phyloP scores from a whole-genome alignment of 2,888 invertebrate species.

The Ophraella communa region DNA sequence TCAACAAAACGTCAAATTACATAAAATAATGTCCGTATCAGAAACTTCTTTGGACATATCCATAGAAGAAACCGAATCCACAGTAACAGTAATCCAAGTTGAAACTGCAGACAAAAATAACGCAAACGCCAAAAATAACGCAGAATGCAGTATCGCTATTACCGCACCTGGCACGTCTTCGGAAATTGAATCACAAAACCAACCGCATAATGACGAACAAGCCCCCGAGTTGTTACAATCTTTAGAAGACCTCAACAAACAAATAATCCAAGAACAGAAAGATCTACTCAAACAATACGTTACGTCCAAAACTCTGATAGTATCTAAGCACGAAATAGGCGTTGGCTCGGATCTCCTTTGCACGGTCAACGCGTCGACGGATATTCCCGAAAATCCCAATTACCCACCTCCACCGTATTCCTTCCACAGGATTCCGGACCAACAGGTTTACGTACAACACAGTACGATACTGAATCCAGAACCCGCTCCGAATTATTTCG shows the following conservation, averaged over 20 bases:
- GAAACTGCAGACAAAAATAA: not conserved
- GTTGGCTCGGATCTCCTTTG: not conserved
- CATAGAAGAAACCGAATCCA: not conserved
- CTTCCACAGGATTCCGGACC: not conserved
- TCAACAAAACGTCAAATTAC: not conserved
- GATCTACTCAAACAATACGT: not conserved
- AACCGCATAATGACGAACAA: not conserved
- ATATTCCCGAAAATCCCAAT: not conserved
- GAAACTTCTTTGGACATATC: not conserved
- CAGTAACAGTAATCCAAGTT: not conserved
- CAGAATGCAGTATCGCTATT: not conserved
- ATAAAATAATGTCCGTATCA: not conserved
- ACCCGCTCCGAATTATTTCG: not conserved
- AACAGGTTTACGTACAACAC: not conserved
- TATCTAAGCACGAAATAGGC: not conserved
- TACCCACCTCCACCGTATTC: slow-evolving; percentile 4
- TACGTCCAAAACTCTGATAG: not conserved
- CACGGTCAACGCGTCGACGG: not conserved
- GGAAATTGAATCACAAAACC: not conserved
- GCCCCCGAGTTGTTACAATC: not conserved
- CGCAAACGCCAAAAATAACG: not conserved
- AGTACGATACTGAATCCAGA: not conserved
- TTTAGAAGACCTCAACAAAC: slow-evolving; percentile 3
- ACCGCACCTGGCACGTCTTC: not conserved
- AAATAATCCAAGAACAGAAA: slow-evolving; percentile 4